These are phyloP conservation scores for Chlorocebus sabaeus DNA, from an alignment of 2,113 vertebrate species.

Conservation along the genomic window DNA sequence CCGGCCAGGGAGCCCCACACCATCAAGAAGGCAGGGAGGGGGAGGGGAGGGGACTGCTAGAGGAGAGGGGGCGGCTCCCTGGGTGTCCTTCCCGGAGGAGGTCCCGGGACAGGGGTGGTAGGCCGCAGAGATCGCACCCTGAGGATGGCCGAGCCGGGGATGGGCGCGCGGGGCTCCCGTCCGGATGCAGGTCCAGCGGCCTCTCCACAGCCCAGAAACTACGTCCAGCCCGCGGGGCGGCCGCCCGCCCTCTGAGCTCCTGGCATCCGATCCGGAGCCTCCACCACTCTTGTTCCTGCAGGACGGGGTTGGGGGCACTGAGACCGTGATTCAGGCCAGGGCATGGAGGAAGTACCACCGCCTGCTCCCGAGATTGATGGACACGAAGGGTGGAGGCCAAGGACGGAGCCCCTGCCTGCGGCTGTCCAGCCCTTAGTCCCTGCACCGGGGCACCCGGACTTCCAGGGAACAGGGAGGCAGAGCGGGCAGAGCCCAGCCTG, in stretches of 20 bases:
- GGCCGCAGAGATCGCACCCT: rapidly evolving
- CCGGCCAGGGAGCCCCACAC: rapidly evolving
- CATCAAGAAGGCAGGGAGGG: rapidly evolving
- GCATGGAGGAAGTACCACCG: background rate
- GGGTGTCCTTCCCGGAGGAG: background rate
- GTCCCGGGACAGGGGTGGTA: background rate
- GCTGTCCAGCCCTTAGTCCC: background rate
- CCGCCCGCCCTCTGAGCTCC: background rate
- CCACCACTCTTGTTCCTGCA: background rate
- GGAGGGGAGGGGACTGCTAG: too few relatives aligned
- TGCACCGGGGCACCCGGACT: background rate
- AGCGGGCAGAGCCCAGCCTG: background rate
- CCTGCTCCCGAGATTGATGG: background rate
- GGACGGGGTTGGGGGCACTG: background rate
- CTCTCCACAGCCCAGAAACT: background rate
- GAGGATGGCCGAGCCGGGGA: background rate
- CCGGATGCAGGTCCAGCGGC: background rate
- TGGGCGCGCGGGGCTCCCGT: background rate
- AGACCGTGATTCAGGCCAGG: background rate
- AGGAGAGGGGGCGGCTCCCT: background rate
- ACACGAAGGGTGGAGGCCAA: background rate
- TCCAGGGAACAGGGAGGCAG: background rate
- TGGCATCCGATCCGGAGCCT: too few relatives aligned
- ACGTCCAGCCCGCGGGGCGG: background rate
- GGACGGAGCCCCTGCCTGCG: background rate